Conservation (phyloP, 2,113 vertebrate species). For the Microtus richardsoni region DNA sequence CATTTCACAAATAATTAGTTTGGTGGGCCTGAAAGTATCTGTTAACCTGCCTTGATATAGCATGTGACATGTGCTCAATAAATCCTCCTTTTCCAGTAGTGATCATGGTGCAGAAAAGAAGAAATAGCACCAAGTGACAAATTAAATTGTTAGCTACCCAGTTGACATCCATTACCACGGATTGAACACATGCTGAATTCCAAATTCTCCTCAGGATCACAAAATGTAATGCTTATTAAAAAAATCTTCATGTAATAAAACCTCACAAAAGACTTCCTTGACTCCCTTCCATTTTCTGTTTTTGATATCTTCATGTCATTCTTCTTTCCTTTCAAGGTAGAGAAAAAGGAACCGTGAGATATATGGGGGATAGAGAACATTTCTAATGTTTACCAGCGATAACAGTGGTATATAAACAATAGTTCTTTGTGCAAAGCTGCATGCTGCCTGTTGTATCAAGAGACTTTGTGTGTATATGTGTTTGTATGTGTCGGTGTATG, state of each 20-base stretch:
- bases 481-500: neutral
- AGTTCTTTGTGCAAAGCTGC: neutral
- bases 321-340: neutral
- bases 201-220: neutral
- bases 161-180: neutral
- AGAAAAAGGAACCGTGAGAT: neutral
- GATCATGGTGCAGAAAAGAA: neutral
- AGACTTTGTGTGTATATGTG: neutral
- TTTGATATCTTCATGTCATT: neutral
- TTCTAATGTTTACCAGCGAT: neutral
- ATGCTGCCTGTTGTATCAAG: neutral
- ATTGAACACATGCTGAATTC: neutral
- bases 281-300: neutral
- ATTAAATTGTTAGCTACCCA: neutral
- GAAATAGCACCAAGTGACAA: neutral
- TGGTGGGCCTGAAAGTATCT: neutral
- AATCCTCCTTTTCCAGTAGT: neutral
- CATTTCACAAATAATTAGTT: neutral
- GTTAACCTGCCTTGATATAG: neutral
- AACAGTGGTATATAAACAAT: neutral
- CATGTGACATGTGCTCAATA: neutral
- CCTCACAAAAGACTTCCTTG: neutral
- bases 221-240: neutral
- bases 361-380: neutral
- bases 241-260: neutral